phyloP scores from a whole-genome alignment of 2,888 invertebrate genomes.

The Latheticus oryzae region DNA sequence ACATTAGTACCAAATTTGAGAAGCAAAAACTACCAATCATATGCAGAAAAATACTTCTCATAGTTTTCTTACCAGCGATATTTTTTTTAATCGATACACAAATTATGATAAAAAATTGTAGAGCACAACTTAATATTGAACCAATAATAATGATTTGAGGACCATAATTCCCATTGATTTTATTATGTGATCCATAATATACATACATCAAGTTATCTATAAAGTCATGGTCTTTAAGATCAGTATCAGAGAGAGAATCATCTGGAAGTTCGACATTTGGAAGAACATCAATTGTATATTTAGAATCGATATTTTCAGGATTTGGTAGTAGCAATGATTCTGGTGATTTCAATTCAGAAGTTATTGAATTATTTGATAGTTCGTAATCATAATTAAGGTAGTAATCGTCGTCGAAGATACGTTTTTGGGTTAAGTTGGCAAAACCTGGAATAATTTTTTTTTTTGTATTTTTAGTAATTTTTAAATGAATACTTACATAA shows the following conservation, averaged over 20 bases:
- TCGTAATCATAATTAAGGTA: slow-evolving; percentile 64
- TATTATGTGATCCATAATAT: slow-evolving; percentile 72
- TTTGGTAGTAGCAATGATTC: slow-evolving; percentile 63
- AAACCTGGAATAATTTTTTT: slow-evolving; percentile 13
- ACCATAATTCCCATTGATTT: slow-evolving; percentile 68
- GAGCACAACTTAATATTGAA: slow-evolving; percentile 67
- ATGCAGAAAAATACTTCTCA: slow-evolving; percentile 72
- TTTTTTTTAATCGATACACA: slow-evolving; percentile 63
- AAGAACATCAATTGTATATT: slow-evolving; percentile 65
- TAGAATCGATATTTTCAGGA: slow-evolving; percentile 59
- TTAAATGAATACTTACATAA: slow-evolving; percentile 43
- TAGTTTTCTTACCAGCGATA: slow-evolving; percentile 58
- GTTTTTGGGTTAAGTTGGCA: slow-evolving; percentile 22
- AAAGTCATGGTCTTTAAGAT: slow-evolving; percentile 76
- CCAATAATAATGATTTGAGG: slow-evolving; percentile 64
- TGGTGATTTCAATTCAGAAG: slow-evolving; percentile 53
- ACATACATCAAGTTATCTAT: slow-evolving; percentile 81
- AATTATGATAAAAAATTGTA: slow-evolving; percentile 67
- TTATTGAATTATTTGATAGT: slow-evolving; percentile 55
- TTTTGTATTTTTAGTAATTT: neutral
- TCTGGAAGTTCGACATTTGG: slow-evolving; percentile 71
- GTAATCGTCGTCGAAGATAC: slow-evolving; percentile 48
- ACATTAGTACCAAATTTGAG: slow-evolving; percentile 73
- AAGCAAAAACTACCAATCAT: slow-evolving; percentile 72
- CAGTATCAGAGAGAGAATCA: slow-evolving; percentile 74